Percentiles rank a stretch among this genome's conserved stretches.
phyloP scores from a whole-genome alignment of 1,140 invertebrate species.

The Medauroidea extradentata region DNA sequence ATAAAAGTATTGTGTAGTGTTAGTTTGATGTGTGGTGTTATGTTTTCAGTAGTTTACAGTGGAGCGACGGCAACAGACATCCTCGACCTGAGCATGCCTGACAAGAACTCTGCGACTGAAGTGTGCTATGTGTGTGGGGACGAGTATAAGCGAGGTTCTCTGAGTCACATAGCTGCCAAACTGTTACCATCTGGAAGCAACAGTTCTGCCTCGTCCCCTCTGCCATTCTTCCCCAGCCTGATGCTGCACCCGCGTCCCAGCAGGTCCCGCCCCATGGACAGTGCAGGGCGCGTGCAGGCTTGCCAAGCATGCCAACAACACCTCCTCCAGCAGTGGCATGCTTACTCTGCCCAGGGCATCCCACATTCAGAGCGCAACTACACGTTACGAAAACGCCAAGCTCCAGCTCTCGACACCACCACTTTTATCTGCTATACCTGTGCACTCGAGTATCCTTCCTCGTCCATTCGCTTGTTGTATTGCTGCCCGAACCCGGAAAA shows the following conservation, averaged over 20 bases:
- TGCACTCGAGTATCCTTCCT: conserved; percentile 69
- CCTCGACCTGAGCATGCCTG: conserved; percentile 82
- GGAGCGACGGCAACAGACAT: conserved; percentile 57
- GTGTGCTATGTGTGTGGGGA: conserved; percentile 81
- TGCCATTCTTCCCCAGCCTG: conserved; percentile 80
- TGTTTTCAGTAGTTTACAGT: conserved; percentile 5
- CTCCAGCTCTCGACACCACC: conserved; percentile 58
- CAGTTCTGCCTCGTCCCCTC: conserved; percentile 41
- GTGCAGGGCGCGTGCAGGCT: conserved; percentile 50
- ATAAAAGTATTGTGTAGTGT: conserved; percentile 2
- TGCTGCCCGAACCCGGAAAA: conserved; percentile 77
- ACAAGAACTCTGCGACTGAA: conserved; percentile 84
- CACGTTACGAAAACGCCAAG: conserved; percentile 66
- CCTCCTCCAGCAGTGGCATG: conserved; percentile 77
- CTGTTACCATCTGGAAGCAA: conserved; percentile 45
- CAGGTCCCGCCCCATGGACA: conserved; percentile 50
- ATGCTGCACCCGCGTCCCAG: conserved; percentile 76
- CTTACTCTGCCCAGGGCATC: conserved; percentile 56
- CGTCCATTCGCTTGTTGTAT: conserved; percentile 52
- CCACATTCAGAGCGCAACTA: conserved; percentile 73
- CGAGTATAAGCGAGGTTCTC: conserved; percentile 72
- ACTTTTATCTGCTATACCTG: conserved; percentile 88
- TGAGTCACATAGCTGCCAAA: conserved; percentile 60
- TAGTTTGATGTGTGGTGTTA: neutral
- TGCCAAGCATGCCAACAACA: conserved; percentile 77